A percentile compares a stretch with the other conserved stretches of the same genome.
phyloP scores from a whole-genome alignment of 2,797 vertebrate species.

The Clangula hyemalis region DNA sequence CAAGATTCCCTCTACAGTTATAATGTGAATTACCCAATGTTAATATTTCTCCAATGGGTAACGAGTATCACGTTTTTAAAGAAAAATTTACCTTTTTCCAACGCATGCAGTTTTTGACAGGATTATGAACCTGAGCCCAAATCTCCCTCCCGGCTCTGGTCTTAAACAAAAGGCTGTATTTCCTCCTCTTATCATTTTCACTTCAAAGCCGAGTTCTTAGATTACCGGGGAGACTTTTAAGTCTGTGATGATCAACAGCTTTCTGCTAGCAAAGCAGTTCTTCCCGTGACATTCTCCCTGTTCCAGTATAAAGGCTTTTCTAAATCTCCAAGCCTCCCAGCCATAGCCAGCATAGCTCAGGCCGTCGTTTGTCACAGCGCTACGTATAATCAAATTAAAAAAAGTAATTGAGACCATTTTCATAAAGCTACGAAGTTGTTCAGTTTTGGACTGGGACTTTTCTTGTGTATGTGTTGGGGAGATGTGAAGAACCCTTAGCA shows the following conservation, averaged over 20 bases:
- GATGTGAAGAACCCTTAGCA: neutral
- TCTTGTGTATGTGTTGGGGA: neutral
- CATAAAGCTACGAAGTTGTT: neutral
- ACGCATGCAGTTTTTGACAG: neutral
- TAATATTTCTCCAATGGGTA: neutral
- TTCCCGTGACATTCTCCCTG: neutral
- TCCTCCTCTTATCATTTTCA: slow-evolving; percentile 24
- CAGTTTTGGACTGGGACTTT: neutral
- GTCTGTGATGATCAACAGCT: neutral
- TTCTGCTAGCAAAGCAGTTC: neutral
- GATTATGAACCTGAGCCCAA: neutral
- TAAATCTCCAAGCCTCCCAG: neutral
- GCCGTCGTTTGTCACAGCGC: neutral
- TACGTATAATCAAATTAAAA: neutral
- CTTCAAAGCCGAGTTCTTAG: slow-evolving; percentile 33
- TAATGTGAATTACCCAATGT: neutral
- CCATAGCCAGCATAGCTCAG: neutral
- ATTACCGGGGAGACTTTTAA: neutral
- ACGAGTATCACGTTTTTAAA: neutral
- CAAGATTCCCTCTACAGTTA: neutral
- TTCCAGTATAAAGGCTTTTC: neutral
- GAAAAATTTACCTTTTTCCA: neutral
- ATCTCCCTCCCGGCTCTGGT: neutral
- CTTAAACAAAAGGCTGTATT: neutral
- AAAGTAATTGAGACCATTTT: neutral